These are phyloP conservation scores for Ascidia mentula DNA, from an alignment of 23 tunicate species.

Conservation along the genomic window DNA sequence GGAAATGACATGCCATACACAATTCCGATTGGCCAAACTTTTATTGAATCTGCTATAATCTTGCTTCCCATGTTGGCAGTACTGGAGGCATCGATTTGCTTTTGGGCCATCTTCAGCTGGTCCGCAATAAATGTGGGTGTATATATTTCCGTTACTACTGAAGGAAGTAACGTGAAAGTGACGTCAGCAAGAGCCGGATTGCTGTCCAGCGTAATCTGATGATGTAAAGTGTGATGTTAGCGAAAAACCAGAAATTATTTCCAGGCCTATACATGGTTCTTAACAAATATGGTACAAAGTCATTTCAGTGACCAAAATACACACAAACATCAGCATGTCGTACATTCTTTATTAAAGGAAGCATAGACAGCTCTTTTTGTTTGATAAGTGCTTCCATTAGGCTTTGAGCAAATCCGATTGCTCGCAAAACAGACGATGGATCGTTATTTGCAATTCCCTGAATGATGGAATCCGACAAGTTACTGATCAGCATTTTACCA, in stretches of 20 bases:
- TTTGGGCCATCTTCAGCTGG: conserved; percentile 15
- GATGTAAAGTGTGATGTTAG: not conserved
- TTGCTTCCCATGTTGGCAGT: not conserved
- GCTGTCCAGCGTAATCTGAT: not conserved
- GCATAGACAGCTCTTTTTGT: not conserved
- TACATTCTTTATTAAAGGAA: not conserved
- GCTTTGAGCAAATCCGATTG: not conserved
- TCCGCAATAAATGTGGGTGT: conserved; percentile 12
- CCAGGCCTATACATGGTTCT: not conserved
- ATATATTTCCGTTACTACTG: not conserved
- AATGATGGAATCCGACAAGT: not conserved
- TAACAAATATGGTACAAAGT: not conserved
- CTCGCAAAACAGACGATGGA: not conserved
- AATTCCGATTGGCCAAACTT: conserved; percentile 30
- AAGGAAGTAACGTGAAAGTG: not conserved
- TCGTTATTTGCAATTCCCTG: not conserved
- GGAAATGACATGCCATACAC: conserved; percentile 61
- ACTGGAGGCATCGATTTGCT: not conserved
- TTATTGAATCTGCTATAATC: conserved; percentile 21
- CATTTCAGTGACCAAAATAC: not conserved
- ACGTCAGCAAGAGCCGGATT: not conserved
- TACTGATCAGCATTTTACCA: not conserved
- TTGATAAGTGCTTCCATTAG: not conserved
- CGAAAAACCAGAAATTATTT: not conserved
- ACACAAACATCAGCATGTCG: not conserved